These are phyloP conservation scores for Struthidea cinerea DNA, from an alignment of 2,113 vertebrate genomes.

Conservation along the genomic window DNA sequence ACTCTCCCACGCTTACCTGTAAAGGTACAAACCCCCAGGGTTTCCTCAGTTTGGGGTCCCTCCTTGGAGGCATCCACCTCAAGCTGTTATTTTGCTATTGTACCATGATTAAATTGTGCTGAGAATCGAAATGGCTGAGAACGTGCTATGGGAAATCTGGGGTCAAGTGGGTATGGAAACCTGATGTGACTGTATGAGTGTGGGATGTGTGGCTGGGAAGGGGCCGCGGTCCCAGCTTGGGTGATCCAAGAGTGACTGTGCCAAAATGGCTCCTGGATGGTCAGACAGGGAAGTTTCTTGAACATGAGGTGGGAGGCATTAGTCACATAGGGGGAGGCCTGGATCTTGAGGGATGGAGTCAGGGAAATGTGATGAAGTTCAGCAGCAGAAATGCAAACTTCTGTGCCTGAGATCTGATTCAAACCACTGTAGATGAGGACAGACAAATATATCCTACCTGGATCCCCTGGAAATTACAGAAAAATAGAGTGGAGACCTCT, in stretches of 20 bases:
- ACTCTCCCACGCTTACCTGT: fast-evolving
- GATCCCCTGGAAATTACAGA: background rate
- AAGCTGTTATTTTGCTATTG: background rate
- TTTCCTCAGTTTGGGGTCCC: background rate
- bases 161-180: background rate
- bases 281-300: background rate
- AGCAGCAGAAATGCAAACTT: background rate
- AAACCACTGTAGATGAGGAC: background rate
- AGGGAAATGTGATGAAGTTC: background rate
- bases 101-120: background rate
- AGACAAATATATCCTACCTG: background rate
- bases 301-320: background rate
- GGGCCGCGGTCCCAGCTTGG: background rate
- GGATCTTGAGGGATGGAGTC: background rate
- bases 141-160: background rate
- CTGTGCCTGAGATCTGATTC: background rate
- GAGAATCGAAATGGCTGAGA: fast-evolving
- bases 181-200: background rate
- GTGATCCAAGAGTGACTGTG: fast-evolving
- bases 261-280: background rate
- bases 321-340: background rate
- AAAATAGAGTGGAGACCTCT: background rate
- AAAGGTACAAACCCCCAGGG: background rate
- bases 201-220: background rate
- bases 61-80: background rate